Percentiles rank a stretch among this genome's conserved stretches.
phyloP scores from a whole-genome alignment of 2,113 vertebrate genomes.

The Scartelaos histophorus region DNA sequence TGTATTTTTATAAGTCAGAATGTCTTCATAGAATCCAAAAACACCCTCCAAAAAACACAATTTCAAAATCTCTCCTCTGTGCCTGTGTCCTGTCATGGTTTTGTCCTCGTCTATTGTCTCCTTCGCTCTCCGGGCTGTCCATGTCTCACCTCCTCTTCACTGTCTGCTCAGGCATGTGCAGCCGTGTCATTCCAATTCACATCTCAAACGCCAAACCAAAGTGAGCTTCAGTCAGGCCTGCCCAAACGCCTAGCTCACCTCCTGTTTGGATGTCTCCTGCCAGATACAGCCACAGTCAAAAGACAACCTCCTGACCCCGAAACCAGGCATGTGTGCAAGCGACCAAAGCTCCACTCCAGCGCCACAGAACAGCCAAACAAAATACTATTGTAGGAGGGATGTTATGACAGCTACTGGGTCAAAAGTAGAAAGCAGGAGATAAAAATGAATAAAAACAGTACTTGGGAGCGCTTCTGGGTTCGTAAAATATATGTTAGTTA shows the following conservation, averaged over 20 bases:
- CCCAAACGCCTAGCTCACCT: conserved; percentile 36
- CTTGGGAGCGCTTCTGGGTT: no score
- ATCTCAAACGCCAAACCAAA: conserved; percentile 54
- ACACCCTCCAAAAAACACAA: no score
- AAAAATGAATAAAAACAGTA: neutral
- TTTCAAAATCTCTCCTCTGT: conserved; percentile 14
- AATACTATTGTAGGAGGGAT: neutral
- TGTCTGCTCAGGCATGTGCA: conserved; percentile 32
- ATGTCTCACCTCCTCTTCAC: conserved; percentile 19
- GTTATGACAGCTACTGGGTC: neutral
- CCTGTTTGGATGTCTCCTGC: conserved; percentile 39
- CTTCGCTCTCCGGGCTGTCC: conserved; percentile 22
- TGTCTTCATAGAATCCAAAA: neutral
- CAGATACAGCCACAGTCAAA: conserved; percentile 43
- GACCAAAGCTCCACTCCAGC: conserved; percentile 33
- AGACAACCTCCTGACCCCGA: conserved; percentile 36
- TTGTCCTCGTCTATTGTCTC: neutral
- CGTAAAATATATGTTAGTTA: no score
- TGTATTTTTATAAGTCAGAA: neutral
- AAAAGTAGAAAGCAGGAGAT: neutral
- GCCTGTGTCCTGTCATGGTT: conserved; percentile 17
- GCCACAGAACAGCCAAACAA: conserved; percentile 30
- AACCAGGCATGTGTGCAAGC: conserved; percentile 38
- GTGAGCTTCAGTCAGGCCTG: conserved; percentile 58
- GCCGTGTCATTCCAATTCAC: conserved; percentile 47